Base-by-base conservation (phyloP, 2,113 vertebrate species). In the Malurus melanocephalus region DNA sequence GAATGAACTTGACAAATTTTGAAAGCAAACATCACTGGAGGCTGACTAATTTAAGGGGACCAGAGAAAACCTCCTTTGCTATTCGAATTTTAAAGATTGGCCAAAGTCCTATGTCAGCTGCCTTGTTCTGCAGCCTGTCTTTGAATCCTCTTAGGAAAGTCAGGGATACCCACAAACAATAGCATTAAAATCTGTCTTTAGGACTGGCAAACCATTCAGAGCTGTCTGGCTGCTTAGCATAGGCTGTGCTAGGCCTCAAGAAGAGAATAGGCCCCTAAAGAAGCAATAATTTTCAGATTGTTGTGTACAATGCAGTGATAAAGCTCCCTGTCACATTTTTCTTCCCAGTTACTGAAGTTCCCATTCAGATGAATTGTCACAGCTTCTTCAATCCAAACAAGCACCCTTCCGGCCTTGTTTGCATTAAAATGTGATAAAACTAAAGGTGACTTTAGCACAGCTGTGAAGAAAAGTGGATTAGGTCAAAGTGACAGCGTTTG, bases 311-410 rank as follows among this genome's bases (percentile, higher is more conserved):
- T 97, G 96, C 96, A 88, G 90, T 98, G 98, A 98, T 98, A 97
- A 98, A 98, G 98, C 97, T 98, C 96, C 98, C 97, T 98, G 98
- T 98, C 98, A 98, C 98, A 98, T 99, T 99, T 98, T 98, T 98
- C 97, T 98, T 96, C 98, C 92, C 97, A 96, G 98, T 98, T 97
- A 98, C 98, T 97, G 98, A 97, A 96, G 96, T 96, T 97, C 97
- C 97, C 97, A 98, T 99, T 99, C 98, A 99, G 84, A 94, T 60
- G 96, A 95, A 97, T 97, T 98, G 97, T 98, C 97, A 97, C 97
- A 91, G 96, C 95, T 95, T 93, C 95, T 93, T 96, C 96, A 95
- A 86, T 97, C 97, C 97, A 97, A 98, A 98, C 97, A 97, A 96
- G 96, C 95, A 95, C 93, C 97, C 97, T 96, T 97, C 97, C 97